A percentile compares a stretch with the other conserved stretches of the same genome.
Conservation (phyloP, 2,888 invertebrate genomes). For the Acanthosoma haemorrhoidale region DNA sequence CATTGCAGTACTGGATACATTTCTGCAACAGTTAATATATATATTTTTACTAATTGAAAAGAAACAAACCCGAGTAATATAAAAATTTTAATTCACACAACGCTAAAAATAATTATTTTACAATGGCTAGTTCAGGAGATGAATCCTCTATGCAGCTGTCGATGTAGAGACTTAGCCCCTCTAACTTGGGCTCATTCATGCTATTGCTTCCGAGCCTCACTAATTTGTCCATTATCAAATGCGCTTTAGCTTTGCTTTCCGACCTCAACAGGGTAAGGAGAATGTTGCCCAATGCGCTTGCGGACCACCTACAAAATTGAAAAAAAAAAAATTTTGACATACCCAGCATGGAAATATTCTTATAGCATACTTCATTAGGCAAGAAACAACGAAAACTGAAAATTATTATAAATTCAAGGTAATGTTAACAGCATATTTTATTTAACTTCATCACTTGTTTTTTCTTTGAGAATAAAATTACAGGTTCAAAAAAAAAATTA, state of each 20-base stretch:
- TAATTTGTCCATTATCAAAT: conserved; percentile 52
- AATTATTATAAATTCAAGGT: no score
- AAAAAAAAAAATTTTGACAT: no score
- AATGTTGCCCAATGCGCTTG: conserved; percentile 57
- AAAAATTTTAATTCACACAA: conserved; percentile 40
- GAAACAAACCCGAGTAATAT: background rate
- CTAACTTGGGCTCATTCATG: conserved; percentile 53
- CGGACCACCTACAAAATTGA: conserved; percentile 51
- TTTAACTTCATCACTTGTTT: no score
- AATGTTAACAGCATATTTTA: no score
- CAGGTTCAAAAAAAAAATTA: no score
- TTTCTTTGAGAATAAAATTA: no score
- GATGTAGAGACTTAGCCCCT: conserved; percentile 51
- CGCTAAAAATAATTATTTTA: no score
- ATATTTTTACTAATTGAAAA: background rate
- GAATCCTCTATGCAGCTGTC: conserved; percentile 53
- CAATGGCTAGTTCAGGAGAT: conserved; percentile 52
- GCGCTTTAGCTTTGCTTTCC: conserved; percentile 53
- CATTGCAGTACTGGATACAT: conserved; percentile 55
- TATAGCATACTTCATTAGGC: no score
- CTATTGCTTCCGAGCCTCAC: conserved; percentile 51
- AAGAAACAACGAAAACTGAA: no score
- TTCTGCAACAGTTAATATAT: conserved; percentile 46
- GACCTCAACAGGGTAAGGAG: conserved; percentile 50
- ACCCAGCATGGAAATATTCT: no score